Conservation (phyloP, 2,113 vertebrate species). For the Gallinago undulata region DNA sequence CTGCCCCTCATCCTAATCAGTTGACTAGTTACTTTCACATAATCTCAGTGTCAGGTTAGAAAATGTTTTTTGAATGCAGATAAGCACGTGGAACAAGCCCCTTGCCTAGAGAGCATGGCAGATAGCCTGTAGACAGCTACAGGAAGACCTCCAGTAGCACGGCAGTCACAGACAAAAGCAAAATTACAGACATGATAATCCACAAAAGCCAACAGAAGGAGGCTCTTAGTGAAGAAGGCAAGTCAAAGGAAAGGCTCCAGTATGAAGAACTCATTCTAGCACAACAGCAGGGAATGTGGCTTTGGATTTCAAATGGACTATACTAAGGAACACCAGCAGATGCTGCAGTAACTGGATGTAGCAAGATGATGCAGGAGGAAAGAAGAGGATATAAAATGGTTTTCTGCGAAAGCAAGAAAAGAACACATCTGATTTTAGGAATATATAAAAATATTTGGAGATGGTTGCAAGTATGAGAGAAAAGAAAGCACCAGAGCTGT, state of each 20-base stretch:
- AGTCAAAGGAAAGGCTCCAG: neutral
- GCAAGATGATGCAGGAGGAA: neutral
- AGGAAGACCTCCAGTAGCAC: neutral
- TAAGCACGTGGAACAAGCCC: neutral
- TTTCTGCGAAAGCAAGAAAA: neutral
- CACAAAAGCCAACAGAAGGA: neutral
- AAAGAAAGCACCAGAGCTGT: neutral
- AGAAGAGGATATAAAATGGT: neutral
- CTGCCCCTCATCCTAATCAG: slow-evolving; percentile 35
- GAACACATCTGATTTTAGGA: neutral
- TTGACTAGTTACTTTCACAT: slow-evolving; percentile 37
- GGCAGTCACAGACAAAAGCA: neutral
- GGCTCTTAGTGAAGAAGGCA: neutral
- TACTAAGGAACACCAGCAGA: neutral
- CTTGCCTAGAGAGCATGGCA: neutral
- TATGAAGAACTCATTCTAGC: neutral
- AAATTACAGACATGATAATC: neutral
- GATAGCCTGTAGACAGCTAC: neutral
- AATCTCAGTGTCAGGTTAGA: neutral
- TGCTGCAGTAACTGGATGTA: neutral
- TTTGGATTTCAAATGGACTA: neutral
- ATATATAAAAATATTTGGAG: neutral
- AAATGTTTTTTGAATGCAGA: neutral
- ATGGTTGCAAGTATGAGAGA: neutral
- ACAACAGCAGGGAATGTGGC: fast-evolving